These are phyloP conservation scores for Masticophis lateralis DNA, from an alignment of 2,797 vertebrate species.

Conservation along the genomic window DNA sequence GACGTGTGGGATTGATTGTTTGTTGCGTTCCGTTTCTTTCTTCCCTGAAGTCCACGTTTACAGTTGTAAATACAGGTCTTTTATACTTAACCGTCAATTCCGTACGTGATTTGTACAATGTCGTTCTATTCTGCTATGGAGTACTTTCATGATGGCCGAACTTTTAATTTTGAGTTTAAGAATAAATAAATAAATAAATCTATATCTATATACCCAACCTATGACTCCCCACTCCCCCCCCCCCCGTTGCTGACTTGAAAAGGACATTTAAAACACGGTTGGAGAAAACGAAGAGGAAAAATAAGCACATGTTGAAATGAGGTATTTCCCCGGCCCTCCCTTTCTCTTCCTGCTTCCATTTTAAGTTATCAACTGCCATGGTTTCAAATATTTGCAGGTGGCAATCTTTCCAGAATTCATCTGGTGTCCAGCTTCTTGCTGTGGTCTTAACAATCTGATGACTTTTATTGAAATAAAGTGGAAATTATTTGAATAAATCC, in stretches of 20 bases:
- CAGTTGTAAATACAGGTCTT: constrained; percentile 78
- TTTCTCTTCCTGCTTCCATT: constrained; percentile 5
- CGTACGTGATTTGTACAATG: constrained; percentile 75
- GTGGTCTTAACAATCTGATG: constrained; percentile 65
- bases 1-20: constrained; percentile 15
- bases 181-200: constrained; percentile 2
- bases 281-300: constrained; percentile 46
- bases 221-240: background rate
- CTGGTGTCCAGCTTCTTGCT: constrained; percentile 62
- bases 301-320: background rate
- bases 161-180: constrained; percentile 67
- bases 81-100: constrained; percentile 76
- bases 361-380: constrained; percentile 52
- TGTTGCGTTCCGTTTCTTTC: background rate
- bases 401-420: constrained; percentile 46
- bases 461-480: constrained; percentile 77
- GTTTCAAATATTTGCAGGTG: constrained; percentile 44
- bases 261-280: constrained; percentile 28
- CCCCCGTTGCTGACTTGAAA: background rate
- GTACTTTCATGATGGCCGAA: constrained; percentile 72
- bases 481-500: constrained; percentile 69
- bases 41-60: constrained; percentile 72
- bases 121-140: constrained; percentile 76
- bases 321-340: too few relatives aligned
- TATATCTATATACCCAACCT: background rate